These are phyloP conservation scores for Trichomycterus rosablanca DNA, from an alignment of 2,113 vertebrate species.

Conservation along the genomic window DNA sequence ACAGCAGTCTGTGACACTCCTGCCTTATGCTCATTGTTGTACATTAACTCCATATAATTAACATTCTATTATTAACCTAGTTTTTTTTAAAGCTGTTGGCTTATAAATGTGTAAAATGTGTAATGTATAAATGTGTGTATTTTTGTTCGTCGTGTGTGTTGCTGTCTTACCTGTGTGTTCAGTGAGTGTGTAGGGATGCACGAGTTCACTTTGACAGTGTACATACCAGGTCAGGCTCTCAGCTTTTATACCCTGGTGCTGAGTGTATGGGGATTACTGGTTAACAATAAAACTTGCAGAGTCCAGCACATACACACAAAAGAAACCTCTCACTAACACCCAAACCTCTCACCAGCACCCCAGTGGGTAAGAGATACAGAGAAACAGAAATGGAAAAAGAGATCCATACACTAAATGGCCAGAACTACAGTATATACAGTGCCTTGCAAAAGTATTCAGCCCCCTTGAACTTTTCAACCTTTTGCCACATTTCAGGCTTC, in stretches of 20 bases:
- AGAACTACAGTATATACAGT: too few relatives aligned
- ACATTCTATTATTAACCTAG: too few relatives aligned
- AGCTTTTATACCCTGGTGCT: slow-evolving; percentile 73
- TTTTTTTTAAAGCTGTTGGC: too few relatives aligned
- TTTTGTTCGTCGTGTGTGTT: slow-evolving; percentile 38
- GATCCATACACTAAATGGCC: neutral
- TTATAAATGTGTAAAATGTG: too few relatives aligned
- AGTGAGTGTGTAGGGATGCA: slow-evolving; percentile 56
- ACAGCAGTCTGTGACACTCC: too few relatives aligned
- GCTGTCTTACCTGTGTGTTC: slow-evolving; percentile 45
- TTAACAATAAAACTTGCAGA: slow-evolving; percentile 67
- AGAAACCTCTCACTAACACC: slow-evolving; percentile 68
- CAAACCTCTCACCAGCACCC: slow-evolving; percentile 66
- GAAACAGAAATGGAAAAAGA: neutral
- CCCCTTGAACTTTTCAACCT: too few relatives aligned
- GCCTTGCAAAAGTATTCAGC: too few relatives aligned
- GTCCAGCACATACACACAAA: slow-evolving; percentile 63
- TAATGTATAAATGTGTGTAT: too few relatives aligned
- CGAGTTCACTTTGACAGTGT: slow-evolving; percentile 66
- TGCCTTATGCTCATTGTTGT: too few relatives aligned
- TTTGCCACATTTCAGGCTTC: too few relatives aligned
- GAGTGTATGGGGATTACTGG: slow-evolving; percentile 62
- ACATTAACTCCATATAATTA: too few relatives aligned
- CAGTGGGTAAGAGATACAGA: slow-evolving; percentile 38
- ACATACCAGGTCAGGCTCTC: slow-evolving; percentile 44